Conservation (phyloP, 2,113 vertebrate genomes). For the Illadopsis cleaveri region DNA sequence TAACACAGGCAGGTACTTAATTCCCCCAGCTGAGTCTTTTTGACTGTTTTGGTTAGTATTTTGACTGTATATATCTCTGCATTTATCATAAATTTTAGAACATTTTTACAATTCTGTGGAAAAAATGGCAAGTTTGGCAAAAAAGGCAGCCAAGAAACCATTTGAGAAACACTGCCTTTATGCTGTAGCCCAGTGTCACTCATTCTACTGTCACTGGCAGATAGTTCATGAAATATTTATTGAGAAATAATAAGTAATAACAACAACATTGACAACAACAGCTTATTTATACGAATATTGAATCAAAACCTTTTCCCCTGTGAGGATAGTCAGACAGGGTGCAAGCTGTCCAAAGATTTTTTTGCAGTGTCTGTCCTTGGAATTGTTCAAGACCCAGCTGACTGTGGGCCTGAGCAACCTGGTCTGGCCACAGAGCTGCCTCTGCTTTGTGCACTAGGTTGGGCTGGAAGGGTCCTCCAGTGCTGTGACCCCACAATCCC, state of each 20-base stretch:
- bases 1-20: background rate
- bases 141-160: background rate
- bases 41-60: background rate
- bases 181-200: background rate
- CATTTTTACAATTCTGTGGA: background rate
- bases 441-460: background rate
- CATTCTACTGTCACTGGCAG: constrained; percentile 1
- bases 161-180: background rate
- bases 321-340: background rate
- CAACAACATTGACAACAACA: background rate
- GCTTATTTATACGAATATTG: background rate
- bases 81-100: background rate
- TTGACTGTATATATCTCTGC: background rate
- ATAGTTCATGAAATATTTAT: constrained; percentile 40
- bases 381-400: background rate
- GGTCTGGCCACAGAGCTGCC: background rate
- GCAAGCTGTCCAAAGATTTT: background rate
- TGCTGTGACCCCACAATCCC: background rate
- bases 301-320: background rate
- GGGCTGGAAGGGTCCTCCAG: background rate
- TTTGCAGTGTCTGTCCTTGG: background rate
- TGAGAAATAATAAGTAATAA: background rate
- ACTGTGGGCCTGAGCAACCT: background rate
- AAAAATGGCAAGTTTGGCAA: background rate
- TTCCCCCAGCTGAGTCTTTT: background rate